Evolutionary conservation across 2,797 vertebrate species (phyloP), one percentile per base, ranked within the genome.

Genomic region (Sternarchorhynchus goeldii): DNA sequence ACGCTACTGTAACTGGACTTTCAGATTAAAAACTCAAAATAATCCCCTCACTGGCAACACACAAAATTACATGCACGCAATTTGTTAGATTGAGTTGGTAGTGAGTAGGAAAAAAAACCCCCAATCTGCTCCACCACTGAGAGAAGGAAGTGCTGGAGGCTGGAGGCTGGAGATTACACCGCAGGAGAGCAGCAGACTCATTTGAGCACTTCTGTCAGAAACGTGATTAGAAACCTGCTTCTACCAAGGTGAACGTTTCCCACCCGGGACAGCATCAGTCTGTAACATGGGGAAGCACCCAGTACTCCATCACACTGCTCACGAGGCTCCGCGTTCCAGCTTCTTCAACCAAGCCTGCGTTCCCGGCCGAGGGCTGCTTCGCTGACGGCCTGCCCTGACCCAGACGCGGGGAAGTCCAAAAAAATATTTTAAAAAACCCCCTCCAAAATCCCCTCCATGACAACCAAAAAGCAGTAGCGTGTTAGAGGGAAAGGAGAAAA

Each of bases 81-180:
- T 82, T 79, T 77, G 70, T 82, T 70, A 78, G 69, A 85, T 81
- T 85, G 81, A 83, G 75, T 69, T 59, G 64, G 45, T 81, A 41
- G 34, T 68, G 72, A 70, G 45, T 14, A 65, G 4, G n/a, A 68
- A 55, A 32, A 56, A 67, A 68, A 68, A 53, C 53, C 16, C 12
- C 25, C 18, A n/a, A n/a, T 71, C 20, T 56, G 53, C 14, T 53
- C 3, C 10, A 50, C 8, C 45, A 10, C 45, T 1, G n/a, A 75
- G 39, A 41, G 10, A 76, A 7, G n/a, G 18, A 65, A 32, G 67
- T 59, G 34, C 59, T 64, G 20, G 53, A 25, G 64, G 41, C 67
- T 60, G 32, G 4, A 50, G 74, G 18, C 16, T 34, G 75, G 31
- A 78, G 75, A 73, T 73, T 73, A 80, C 78, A 64, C 63, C 62